Evolutionary conservation across 2,888 invertebrate species (phyloP), one percentile per base, ranked within the genome.

Genomic region (Muscina levida): DNA sequence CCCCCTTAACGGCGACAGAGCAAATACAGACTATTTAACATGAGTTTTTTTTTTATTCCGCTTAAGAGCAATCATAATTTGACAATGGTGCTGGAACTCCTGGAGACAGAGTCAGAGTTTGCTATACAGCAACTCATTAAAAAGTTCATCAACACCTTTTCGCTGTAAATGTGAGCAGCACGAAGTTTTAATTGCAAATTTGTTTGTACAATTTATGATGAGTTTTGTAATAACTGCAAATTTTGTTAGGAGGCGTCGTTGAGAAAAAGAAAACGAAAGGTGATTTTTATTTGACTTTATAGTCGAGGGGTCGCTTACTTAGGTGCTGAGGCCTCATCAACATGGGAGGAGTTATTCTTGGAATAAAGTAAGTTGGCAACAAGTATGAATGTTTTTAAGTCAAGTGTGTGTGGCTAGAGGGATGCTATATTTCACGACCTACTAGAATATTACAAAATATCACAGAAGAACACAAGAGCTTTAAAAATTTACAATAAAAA

Each of bases 171-270:
- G 19, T 37, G 19, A 13, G 15, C 31, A 53, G 68, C 17, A 77
- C 68, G 67, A 73, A 72, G 59, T 59, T 73, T 77, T 81, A 81
- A 81, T 81, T 81, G 77, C 74, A 72, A n/a, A 74, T 77, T 77
- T 77, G 70, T 80, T 59, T 59, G 68, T 19, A 24, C 72, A 76
- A 72, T 79, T 79, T 76, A 73, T 77, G 70, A 73, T 80, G 70
- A 77, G 66, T 80, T 80, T 72, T 77, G 59, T 76, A 75, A 57
- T 31, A 66, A 75, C 57, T 57, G 31, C 57, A 57, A 57, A 57
- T 57, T 57, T 10, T 83, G 85, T 2, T 46, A 37, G 83, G 51
- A 37, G 72, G 76, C 8, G 81, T 62, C n/a, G 83, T 3, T n/a
- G n/a, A n/a, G 15, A 13, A 26, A 5, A 31, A 8, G 51, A 53